Evolutionary conservation across 2,888 invertebrate species (phyloP), one percentile per base, ranked within the genome.

Genomic region (Protophormia terraenovae): DNA sequence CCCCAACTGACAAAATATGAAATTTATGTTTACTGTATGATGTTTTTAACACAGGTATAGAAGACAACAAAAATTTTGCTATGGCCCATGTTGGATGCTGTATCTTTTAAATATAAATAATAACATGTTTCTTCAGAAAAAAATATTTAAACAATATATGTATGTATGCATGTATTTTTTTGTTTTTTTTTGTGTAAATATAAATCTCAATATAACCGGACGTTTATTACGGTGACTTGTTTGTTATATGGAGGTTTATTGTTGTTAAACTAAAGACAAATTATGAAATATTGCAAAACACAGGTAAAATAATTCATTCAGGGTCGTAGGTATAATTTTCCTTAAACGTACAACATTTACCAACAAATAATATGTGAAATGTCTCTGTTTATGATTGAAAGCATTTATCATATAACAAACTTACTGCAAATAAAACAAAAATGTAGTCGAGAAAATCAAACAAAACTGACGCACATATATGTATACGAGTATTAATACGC

Each of bases 251-350:
- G 12, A 29, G 8, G 14, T 22, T 71, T 76, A 53, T 45, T 76
- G 45, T 32, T 69, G 64, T 71, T 71, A 55, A 55, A 64, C 45
- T 32, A n/a, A 50, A 71, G 55, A 55, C 53, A 71, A 71, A 76
- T 71, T 76, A 64, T 71, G 53, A 64, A 71, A 71, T 64, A 76
- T 76, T 32, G 12, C 38, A 55, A 50, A 69, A 75, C 32, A 14
- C 67, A 71, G 19, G 14, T 55, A 12, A n/a, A 69, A 41, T 14
- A 19, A 71, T 12, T 24, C 19, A 78, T 19, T 29, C 62, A 62
- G 62, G 8, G 62, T 60, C 29, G 50, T 47, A 10, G 27, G 19
- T 38, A 22, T 6, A 10, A 5, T 16, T 66, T 35, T 3, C 19
- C 6, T 32, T 32, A 1, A 58, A 58, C 19, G 12, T 41, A 24